phyloP scores from a whole-genome alignment of 2,113 vertebrate species.

The Xenus cinereus region DNA sequence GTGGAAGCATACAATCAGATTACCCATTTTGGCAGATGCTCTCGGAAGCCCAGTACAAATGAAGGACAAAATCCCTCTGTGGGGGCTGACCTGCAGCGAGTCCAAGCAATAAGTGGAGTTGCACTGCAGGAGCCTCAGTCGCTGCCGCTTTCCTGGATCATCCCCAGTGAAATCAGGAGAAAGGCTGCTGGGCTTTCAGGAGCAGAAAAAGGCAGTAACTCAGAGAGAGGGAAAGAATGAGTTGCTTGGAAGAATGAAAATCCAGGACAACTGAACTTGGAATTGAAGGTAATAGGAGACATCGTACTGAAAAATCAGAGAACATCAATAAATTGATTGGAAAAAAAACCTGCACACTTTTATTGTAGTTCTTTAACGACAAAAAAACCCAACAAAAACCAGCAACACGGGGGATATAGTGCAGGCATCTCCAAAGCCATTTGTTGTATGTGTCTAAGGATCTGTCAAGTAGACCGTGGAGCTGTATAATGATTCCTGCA shows the following conservation, averaged over 20 bases:
- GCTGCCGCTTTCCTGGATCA: neutral
- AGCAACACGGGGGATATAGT: neutral
- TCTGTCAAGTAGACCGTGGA: neutral
- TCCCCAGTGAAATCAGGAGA: neutral
- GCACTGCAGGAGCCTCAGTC: neutral
- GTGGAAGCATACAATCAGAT: neutral
- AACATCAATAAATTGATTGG: neutral
- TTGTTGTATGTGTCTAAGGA: neutral
- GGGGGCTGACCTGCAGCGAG: neutral
- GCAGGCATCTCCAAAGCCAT: neutral
- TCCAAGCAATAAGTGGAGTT: neutral
- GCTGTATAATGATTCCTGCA: neutral
- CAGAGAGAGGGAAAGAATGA: rapidly evolving
- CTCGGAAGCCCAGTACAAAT: neutral
- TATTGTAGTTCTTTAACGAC: neutral
- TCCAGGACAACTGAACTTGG: neutral
- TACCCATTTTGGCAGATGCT: neutral
- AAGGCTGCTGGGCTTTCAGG: neutral
- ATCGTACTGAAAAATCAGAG: neutral
- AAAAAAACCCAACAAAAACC: neutral
- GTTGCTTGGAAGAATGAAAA: neutral
- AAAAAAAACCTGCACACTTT: neutral
- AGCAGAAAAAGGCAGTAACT: neutral
- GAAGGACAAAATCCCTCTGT: neutral
- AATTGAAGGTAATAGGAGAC: neutral